Evolutionary conservation across 2,797 vertebrate species (phyloP).

Genomic region (Anguilla pacifica): DNA sequence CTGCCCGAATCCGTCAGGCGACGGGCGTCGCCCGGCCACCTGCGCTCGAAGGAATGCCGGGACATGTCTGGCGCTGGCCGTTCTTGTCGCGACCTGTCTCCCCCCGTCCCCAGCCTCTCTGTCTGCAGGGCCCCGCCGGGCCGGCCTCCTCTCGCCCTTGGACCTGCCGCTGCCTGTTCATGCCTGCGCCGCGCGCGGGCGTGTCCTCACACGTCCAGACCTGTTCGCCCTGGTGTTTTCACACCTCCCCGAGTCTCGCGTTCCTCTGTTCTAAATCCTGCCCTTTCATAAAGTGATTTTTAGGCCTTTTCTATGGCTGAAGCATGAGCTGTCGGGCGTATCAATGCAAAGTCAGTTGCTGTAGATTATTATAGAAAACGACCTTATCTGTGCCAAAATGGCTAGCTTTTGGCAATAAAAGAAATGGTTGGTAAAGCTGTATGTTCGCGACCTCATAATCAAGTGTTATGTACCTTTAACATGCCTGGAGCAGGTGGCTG

Average conservation of each 20-base stretch:
- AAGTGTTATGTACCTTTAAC: background rate
- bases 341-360: background rate
- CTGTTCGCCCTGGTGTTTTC: background rate
- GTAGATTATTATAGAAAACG: background rate
- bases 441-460: background rate
- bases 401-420: background rate
- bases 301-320: background rate
- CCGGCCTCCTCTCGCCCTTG: background rate
- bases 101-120: background rate
- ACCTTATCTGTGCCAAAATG: background rate
- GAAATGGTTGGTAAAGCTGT: background rate
- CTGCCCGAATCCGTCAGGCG: background rate
- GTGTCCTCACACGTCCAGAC: background rate
- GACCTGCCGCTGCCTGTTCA: background rate
- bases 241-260: background rate
- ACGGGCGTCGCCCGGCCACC: background rate
- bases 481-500: background rate
- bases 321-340: background rate
- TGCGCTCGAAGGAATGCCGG: background rate
- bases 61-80: background rate
- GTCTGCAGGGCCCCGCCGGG: background rate
- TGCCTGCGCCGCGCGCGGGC: background rate
- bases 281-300: background rate
- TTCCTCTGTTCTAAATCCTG: background rate
- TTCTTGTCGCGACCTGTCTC: slow-evolving; percentile 4